Evolutionary conservation across 2,797 vertebrate genomes (phyloP), one percentile per base, ranked within the genome.

Genomic region (Erithacus rubecula): DNA sequence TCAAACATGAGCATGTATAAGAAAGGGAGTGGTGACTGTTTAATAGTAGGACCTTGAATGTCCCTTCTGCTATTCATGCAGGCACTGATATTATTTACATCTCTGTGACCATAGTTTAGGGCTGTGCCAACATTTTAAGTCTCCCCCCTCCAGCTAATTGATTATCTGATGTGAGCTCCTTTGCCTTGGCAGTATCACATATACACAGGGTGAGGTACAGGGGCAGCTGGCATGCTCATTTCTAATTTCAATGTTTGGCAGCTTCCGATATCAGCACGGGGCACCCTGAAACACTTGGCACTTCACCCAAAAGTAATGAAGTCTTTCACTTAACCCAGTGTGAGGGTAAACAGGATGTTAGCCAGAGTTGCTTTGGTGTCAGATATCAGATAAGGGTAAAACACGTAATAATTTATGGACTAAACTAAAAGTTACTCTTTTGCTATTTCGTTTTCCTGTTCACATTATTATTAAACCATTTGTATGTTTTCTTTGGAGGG

Each of bases 161-260:
- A 97, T 96, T 95, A 97, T 92, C 94, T 96, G 96, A 92, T 93
- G 79, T 30, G 83, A 84, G 90, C 95, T 92, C 68, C 94, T 94
- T 97, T 90, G 86, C 89, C 90, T 96, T 86, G 80, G 91, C 94
- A 63, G 58, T 94, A 96, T 97, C 93, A 72, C 44, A 70, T 97
- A 36, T 78, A 95, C 95, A 75, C 79, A 89, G 87, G 41, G 64
- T 96, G 97, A 96, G 83, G 79, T 96, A 94, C 95, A 92, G 88
- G 88, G 95, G 94, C 95, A 96, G 93, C 97, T 97, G 97, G 86
- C 83, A 47, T 69, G 49, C 88, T 97, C 92, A 69, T 83, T 94
- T 96, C 92, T 89, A 82, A 90, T 95, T 97, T 95, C 96, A 96
- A 68, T 90, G 90, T 97, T 96, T 96, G 96, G 96, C 96, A 95